Percentiles rank a stretch among this genome's conserved stretches.
These are phyloP conservation scores for Leucophora obtusa DNA, from an alignment of 2,888 invertebrate species.

Conservation along the genomic window DNA sequence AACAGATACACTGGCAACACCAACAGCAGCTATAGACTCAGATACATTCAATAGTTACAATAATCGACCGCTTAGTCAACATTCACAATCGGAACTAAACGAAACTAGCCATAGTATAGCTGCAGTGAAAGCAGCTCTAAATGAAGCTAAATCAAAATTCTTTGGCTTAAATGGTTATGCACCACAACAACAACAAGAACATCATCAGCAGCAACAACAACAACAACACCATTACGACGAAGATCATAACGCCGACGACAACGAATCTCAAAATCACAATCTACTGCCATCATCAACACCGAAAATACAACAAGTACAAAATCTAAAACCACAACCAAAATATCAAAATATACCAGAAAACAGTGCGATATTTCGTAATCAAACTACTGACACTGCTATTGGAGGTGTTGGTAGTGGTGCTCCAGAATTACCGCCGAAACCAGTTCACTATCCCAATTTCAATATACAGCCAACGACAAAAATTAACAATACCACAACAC, in stretches of 20 bases:
- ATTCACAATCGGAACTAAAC: constrained; percentile 69
- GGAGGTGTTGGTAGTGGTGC: constrained; percentile 27
- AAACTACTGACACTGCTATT: constrained; percentile 34
- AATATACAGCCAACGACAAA: constrained; percentile 31
- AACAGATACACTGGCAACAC: constrained; percentile 22
- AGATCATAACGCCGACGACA: constrained; percentile 1
- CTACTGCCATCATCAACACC: constrained; percentile 44
- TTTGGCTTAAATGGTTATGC: constrained; percentile 75
- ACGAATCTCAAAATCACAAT: constrained; percentile 56
- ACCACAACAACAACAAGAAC: constrained; percentile 33
- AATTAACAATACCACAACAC: constrained; percentile 31
- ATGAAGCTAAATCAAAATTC: constrained; percentile 78
- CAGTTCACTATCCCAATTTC: constrained; percentile 57
- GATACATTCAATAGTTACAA: constrained; percentile 51
- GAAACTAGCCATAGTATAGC: constrained; percentile 74
- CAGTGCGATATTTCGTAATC: constrained; percentile 70
- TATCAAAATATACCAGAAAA: constrained; percentile 75
- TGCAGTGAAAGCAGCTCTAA: constrained; percentile 76
- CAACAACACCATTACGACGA: constrained; percentile 40
- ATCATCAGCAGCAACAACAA: constrained; percentile 34
- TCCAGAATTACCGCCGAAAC: constrained; percentile 67
- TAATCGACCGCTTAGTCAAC: constrained; percentile 71
- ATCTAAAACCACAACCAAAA: constrained; percentile 67
- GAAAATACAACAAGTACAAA: constrained; percentile 54
- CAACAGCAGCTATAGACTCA: constrained; percentile 45